phyloP scores from a whole-genome alignment of 2,113 vertebrate genomes.

The Chaenogobius annularis region DNA sequence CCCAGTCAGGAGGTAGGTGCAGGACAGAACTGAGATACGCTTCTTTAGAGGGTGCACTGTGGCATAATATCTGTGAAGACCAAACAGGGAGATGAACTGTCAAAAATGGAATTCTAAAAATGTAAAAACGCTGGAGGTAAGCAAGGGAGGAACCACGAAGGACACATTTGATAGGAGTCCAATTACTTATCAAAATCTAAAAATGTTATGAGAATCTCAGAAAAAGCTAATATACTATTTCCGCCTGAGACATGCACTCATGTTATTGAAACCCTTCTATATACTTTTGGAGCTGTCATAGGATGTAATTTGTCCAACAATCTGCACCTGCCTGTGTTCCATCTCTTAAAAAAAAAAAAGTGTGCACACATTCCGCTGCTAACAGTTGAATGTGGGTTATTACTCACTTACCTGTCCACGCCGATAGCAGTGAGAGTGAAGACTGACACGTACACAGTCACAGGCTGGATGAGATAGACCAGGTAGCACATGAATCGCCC shows the following conservation, averaged over 20 bases:
- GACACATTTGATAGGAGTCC: too few relatives aligned
- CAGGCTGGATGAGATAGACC: slow-evolving; percentile 86
- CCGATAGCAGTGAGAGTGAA: slow-evolving; percentile 88
- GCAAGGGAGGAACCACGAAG: not conserved
- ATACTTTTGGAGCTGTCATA: not conserved
- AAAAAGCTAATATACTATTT: not conserved
- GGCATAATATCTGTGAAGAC: slow-evolving; percentile 79
- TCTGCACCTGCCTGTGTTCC: too few relatives aligned
- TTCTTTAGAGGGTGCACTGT: slow-evolving; percentile 86
- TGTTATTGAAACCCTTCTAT: not conserved
- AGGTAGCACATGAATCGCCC: slow-evolving; percentile 88
- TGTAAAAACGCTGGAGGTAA: not conserved
- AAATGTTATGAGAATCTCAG: not conserved
- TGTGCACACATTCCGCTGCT: not conserved
- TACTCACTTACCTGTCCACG: slow-evolving; percentile 82
- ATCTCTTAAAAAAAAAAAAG: too few relatives aligned
- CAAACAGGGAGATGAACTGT: not conserved
- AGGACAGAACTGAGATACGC: slow-evolving; percentile 81
- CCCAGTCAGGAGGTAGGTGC: slow-evolving; percentile 79
- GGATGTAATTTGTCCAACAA: not conserved
- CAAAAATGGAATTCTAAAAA: not conserved
- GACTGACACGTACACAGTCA: slow-evolving; percentile 87
- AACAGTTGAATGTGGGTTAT: not conserved
- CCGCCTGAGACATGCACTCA: not conserved
- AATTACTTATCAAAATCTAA: too few relatives aligned